Evolutionary conservation across 2,113 vertebrate species (phyloP).

Genomic region (Meriones unguiculatus): DNA sequence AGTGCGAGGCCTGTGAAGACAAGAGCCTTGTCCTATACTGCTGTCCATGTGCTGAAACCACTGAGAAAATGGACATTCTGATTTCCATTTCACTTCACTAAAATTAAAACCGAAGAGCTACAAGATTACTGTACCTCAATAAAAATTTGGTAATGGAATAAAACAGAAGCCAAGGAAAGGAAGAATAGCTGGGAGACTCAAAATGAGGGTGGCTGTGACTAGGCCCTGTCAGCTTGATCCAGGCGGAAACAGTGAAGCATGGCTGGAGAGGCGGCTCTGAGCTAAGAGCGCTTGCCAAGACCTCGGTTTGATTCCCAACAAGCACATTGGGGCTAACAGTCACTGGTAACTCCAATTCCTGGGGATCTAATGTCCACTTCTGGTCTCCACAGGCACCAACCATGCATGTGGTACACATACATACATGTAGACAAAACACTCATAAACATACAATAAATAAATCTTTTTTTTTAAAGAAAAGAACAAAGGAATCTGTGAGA

Average conservation of each 20-base stretch:
- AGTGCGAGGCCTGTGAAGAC: neutral
- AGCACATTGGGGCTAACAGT: neutral
- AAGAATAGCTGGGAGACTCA: neutral
- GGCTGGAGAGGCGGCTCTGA: neutral
- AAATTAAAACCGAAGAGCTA: neutral
- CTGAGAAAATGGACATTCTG: neutral
- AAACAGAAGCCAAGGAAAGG: neutral
- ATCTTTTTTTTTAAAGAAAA: neutral
- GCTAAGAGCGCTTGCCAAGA: neutral
- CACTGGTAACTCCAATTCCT: neutral
- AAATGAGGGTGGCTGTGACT: neutral
- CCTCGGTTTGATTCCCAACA: neutral
- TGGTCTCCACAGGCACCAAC: neutral
- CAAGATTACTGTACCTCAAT: neutral
- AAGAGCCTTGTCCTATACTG: fast-evolving
- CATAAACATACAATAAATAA: neutral
- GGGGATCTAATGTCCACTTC: too few relatives aligned
- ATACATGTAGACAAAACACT: neutral
- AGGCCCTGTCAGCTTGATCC: neutral
- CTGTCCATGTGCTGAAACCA: neutral
- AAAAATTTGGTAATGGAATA: neutral
- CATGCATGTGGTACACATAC: neutral
- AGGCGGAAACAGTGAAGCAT: neutral
- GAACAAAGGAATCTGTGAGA: neutral
- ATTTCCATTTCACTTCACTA: neutral